Percentiles rank a stretch among this genome's conserved stretches.
Conservation (phyloP, 2,113 vertebrate genomes). For the Rhabdornis inornatus region DNA sequence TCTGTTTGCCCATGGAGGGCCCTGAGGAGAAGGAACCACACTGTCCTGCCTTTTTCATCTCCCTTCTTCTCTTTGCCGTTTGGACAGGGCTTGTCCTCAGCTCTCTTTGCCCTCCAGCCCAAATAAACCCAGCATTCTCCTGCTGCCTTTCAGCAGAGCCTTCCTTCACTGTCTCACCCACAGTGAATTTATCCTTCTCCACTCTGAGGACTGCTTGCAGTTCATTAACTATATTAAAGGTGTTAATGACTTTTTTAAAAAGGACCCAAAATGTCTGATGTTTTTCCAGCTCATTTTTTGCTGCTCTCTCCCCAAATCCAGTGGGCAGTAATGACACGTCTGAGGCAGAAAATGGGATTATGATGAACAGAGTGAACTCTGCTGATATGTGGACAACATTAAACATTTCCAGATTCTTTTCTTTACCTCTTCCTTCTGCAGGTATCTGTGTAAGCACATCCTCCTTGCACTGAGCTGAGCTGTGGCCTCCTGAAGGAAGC, state of each 20-base stretch:
- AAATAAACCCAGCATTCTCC: not conserved
- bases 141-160: not conserved
- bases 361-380: constrained; percentile 9
- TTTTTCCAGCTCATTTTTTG: constrained; percentile 58
- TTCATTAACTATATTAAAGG: constrained; percentile 52
- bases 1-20: not conserved
- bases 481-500: not conserved
- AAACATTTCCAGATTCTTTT: constrained; percentile 15
- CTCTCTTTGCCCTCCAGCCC: not conserved
- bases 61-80: not conserved
- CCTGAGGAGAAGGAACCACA: not conserved
- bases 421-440: constrained; percentile 5
- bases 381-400: constrained; percentile 38
- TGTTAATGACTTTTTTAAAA: constrained; percentile 34
- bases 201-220: not conserved
- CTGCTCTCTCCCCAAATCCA: constrained; percentile 19
- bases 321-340: constrained; percentile 48
- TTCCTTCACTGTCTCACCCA: not conserved
- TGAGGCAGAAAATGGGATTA: constrained; percentile 55
- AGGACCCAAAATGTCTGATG: constrained; percentile 34
- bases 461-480: not conserved
- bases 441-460: not conserved
- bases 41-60: not conserved
- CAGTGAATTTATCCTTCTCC: not conserved
- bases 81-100: not conserved